Conservation (phyloP, 1,140 invertebrate species). For the Macrobrachium nipponense region DNA sequence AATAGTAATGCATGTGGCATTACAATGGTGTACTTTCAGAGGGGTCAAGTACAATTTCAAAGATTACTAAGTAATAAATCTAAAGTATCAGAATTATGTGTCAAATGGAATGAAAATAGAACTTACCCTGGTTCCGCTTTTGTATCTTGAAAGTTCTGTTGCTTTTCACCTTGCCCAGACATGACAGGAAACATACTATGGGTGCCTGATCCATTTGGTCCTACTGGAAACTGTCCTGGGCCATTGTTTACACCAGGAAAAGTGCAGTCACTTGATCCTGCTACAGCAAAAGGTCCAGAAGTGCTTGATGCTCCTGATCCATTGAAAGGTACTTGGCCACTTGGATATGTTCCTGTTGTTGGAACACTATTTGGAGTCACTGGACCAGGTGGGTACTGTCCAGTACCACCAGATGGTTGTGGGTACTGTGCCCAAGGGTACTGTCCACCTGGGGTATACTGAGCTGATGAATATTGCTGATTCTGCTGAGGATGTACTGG, state of each 20-base stretch:
- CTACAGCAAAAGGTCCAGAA: constrained; percentile 21
- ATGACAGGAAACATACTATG: neutral
- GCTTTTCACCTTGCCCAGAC: constrained; percentile 33
- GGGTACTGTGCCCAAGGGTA: constrained; percentile 57
- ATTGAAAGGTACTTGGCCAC: constrained; percentile 33
- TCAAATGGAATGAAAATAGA: neutral
- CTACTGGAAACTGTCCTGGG: constrained; percentile 19
- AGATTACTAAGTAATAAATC: neutral
- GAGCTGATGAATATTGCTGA: constrained; percentile 39
- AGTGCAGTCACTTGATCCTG: constrained; percentile 21
- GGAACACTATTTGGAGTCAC: constrained; percentile 28
- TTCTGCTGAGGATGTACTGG: constrained; percentile 39
- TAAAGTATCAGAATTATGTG: neutral
- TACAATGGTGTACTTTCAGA: too few relatives aligned
- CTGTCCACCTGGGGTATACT: constrained; percentile 42
- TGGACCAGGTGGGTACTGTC: constrained; percentile 31
- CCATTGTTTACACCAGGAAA: constrained; percentile 35
- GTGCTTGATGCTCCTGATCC: constrained; percentile 35
- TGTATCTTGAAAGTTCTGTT: constrained; percentile 35
- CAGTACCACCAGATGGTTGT: constrained; percentile 42
- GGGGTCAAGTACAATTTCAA: too few relatives aligned
- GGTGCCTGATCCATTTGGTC: constrained; percentile 28
- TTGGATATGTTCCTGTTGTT: constrained; percentile 26
- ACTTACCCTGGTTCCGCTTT: constrained; percentile 59
- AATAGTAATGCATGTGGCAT: too few relatives aligned